Evolutionary conservation across 2,888 invertebrate genomes (phyloP).

Genomic region (Hirtodrosophila histrioides): DNA sequence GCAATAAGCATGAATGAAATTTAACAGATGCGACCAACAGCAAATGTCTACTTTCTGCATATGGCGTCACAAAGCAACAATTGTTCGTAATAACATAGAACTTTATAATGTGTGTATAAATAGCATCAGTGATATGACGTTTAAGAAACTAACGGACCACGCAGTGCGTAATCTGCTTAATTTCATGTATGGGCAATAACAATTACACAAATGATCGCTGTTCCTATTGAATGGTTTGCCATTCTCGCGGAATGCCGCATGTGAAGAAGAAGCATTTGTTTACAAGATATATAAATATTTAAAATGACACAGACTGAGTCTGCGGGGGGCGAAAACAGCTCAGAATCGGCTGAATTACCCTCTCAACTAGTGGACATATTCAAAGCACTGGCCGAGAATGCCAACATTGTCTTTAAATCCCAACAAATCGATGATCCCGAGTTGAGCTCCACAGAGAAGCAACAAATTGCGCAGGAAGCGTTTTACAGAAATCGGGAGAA

Average conservation of each 20-base stretch:
- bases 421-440: conserved; percentile 93
- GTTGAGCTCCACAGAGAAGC: conserved; percentile 88
- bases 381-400: conserved; percentile 73
- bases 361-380: conserved; percentile 72
- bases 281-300: conserved; percentile 47
- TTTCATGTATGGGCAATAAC: too few relatives aligned
- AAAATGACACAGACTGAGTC: conserved; percentile 45
- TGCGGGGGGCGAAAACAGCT: conserved; percentile 11
- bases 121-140: too few relatives aligned
- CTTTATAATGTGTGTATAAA: too few relatives aligned
- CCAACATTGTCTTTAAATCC: conserved; percentile 88
- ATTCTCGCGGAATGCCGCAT: not conserved
- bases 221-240: not conserved
- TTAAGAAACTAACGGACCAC: too few relatives aligned
- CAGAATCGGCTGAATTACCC: conserved; percentile 38
- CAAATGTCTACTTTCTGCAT: too few relatives aligned
- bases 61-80: too few relatives aligned
- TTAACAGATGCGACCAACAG: too few relatives aligned
- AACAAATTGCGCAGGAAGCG: conserved; percentile 87
- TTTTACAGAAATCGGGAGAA: conserved; percentile 88
- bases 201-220: too few relatives aligned
- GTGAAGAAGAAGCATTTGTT: conserved; percentile 60
- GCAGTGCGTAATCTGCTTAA: too few relatives aligned
- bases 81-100: too few relatives aligned
- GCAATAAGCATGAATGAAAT: not conserved